A percentile compares a stretch with the other conserved stretches of the same genome.
Conservation (phyloP, 1,140 invertebrate species). For the Drosophila bipectinata region DNA sequence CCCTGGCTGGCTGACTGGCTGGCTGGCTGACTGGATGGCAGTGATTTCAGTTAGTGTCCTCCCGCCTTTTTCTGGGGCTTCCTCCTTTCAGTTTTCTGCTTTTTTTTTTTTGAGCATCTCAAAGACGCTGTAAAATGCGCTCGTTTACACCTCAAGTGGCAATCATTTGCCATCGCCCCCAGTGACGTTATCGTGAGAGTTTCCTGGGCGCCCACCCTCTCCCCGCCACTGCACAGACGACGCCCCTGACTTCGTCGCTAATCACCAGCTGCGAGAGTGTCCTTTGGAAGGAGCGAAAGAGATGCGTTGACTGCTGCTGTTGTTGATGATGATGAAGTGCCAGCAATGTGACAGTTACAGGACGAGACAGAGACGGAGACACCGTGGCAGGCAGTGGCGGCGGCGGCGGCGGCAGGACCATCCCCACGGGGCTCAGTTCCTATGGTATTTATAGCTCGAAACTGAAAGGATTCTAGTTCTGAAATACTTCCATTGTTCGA, state of each 20-base stretch:
- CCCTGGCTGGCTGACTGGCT: neutral
- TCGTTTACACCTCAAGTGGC: constrained; percentile 80
- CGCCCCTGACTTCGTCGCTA: constrained; percentile 43
- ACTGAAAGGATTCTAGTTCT: neutral
- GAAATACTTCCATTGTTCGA: neutral
- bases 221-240: neutral
- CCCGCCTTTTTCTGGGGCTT: neutral
- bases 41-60: constrained; percentile 37
- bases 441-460: neutral
- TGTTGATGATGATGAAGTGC: constrained; percentile 71
- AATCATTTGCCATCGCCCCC: constrained; percentile 70
- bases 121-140: constrained; percentile 74
- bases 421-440: too few relatives aligned
- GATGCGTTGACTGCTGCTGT: constrained; percentile 41
- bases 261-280: constrained; percentile 49
- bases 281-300: neutral
- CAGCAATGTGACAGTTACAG: constrained; percentile 73
- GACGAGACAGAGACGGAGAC: constrained; percentile 54
- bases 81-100: constrained; percentile 9
- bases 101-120: constrained; percentile 39
- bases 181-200: constrained; percentile 60
- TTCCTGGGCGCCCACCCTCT: constrained; percentile 10
- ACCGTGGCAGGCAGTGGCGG: constrained; percentile 4
- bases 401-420: too few relatives aligned
- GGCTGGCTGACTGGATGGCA: constrained; percentile 4